Evolutionary conservation across 2,888 invertebrate species (phyloP).

Genomic region (Embidobia sp.): DNA sequence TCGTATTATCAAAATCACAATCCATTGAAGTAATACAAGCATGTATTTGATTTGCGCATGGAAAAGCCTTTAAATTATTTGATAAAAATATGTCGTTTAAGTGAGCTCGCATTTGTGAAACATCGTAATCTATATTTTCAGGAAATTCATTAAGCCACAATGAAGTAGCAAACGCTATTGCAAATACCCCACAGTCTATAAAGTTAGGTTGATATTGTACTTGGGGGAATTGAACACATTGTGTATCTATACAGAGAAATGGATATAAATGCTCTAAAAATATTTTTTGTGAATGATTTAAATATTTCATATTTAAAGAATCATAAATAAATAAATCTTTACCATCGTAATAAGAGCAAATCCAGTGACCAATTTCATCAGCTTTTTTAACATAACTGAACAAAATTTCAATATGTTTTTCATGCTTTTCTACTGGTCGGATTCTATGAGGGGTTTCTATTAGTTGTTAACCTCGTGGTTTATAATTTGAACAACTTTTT

Average conservation of each 20-base stretch:
- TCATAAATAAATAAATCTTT: conserved; percentile 7
- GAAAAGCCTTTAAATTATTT: neutral
- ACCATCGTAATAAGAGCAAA: conserved; percentile 3
- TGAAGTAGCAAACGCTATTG: conserved; percentile 6
- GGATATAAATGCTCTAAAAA: conserved; percentile 5
- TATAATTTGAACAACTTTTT: neutral
- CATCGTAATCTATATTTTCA: neutral
- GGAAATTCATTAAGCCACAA: neutral
- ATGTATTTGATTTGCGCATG: no score
- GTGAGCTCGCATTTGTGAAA: neutral
- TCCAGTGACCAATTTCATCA: neutral
- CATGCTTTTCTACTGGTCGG: neutral
- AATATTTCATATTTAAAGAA: conserved; percentile 1
- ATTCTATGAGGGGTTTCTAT: neutral
- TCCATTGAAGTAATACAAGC: no score
- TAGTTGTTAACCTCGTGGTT: neutral
- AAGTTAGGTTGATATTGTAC: conserved; percentile 1
- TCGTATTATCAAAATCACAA: no score
- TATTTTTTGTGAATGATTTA: neutral
- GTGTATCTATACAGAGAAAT: neutral
- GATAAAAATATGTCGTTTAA: neutral
- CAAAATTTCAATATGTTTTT: conserved; percentile 7
- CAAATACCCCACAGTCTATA: conserved; percentile 7
- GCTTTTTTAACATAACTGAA: neutral
- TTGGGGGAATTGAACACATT: neutral